A percentile compares a stretch with the other conserved stretches of the same genome.
phyloP scores from a whole-genome alignment of 2,113 vertebrate genomes.

The Caranx melampygus region DNA sequence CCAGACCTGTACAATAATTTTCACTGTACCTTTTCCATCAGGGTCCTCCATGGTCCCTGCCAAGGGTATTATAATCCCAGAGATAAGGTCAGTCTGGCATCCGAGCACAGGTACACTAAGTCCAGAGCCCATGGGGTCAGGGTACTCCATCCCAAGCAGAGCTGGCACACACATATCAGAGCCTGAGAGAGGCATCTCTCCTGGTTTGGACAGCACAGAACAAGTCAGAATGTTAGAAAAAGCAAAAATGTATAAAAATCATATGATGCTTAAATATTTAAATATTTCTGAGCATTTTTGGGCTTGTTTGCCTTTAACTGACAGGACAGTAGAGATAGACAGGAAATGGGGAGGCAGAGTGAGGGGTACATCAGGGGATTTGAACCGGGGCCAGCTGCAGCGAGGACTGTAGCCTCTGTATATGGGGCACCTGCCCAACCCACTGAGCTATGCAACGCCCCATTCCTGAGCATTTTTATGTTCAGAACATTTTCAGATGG shows the following conservation, averaged over 20 bases:
- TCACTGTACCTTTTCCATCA: slow-evolving; percentile 85
- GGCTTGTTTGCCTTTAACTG: too few relatives aligned
- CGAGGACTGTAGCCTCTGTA: too few relatives aligned
- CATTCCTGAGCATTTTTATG: too few relatives aligned
- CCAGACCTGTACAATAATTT: not conserved
- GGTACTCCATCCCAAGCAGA: slow-evolving; percentile 90
- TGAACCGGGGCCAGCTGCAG: too few relatives aligned
- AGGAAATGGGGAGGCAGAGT: too few relatives aligned
- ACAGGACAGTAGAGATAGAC: too few relatives aligned
- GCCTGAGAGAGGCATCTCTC: slow-evolving; percentile 83
- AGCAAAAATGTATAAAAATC: not conserved
- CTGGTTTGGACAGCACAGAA: slow-evolving; percentile 67
- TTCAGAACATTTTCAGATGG: too few relatives aligned
- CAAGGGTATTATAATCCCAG: slow-evolving; percentile 77
- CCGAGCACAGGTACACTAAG: slow-evolving; percentile 90
- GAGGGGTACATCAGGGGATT: too few relatives aligned
- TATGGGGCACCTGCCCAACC: too few relatives aligned
- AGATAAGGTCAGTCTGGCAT: slow-evolving; percentile 80
- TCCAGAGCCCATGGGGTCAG: slow-evolving; percentile 88
- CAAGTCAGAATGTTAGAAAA: not conserved
- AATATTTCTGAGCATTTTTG: not conserved
- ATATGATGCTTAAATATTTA: slow-evolving; percentile 3
- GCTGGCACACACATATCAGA: slow-evolving; percentile 84
- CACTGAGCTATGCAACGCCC: too few relatives aligned
- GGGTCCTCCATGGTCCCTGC: slow-evolving; percentile 92